Evolutionary conservation across 2,113 vertebrate genomes (phyloP).

Genomic region (Rostratula benghalensis): DNA sequence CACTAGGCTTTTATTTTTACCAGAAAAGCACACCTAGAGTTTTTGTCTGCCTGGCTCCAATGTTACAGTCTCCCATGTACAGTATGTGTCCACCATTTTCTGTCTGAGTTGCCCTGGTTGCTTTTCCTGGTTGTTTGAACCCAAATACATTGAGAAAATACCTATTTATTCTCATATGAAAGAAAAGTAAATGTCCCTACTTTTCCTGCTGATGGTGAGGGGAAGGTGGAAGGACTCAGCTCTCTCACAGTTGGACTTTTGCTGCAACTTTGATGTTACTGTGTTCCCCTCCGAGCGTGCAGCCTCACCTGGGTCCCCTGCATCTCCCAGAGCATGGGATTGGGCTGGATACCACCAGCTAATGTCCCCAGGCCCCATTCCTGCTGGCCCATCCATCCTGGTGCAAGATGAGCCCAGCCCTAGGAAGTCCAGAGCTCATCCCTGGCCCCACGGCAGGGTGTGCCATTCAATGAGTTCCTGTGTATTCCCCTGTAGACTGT

Average conservation of each 20-base stretch:
- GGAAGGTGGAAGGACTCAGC: background rate
- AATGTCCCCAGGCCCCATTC: background rate
- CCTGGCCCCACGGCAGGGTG: background rate
- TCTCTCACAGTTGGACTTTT: background rate
- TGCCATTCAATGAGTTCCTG: fast-evolving
- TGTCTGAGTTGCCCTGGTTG: background rate
- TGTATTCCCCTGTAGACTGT: background rate
- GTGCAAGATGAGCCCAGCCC: background rate
- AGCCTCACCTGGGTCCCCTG: background rate
- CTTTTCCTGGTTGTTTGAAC: background rate
- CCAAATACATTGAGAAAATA: background rate
- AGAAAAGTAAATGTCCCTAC: background rate
- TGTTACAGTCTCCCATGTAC: background rate
- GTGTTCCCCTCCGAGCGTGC: fast-evolving
- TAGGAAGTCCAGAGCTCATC: background rate
- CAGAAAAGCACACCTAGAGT: background rate
- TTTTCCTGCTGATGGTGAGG: background rate
- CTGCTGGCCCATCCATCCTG: fast-evolving
- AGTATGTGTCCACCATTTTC: background rate
- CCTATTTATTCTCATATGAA: slow-evolving; percentile 35
- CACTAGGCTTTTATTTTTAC: slow-evolving; percentile 26
- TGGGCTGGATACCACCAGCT: background rate
- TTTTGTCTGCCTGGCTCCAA: background rate
- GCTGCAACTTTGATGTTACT: background rate
- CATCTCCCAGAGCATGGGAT: background rate